These are phyloP conservation scores for Mylabris phalerata DNA, from an alignment of 1,140 invertebrate species.

Conservation along the genomic window DNA sequence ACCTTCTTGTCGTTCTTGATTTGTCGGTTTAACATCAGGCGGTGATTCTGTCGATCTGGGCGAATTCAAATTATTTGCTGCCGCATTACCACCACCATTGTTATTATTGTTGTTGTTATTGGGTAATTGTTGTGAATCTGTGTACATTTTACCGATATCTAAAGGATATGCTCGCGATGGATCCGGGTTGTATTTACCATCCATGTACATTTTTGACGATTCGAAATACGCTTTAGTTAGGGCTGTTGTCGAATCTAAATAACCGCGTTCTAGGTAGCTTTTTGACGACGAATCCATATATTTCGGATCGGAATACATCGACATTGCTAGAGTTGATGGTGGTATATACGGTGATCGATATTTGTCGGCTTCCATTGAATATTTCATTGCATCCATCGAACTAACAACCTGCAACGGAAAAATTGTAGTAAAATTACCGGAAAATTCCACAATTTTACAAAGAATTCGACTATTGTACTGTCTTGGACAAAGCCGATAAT, in stretches of 20 bases:
- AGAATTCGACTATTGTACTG: too few relatives aligned
- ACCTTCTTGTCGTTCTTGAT: constrained; percentile 48
- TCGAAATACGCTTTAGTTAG: constrained; percentile 73
- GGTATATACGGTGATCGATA: constrained; percentile 64
- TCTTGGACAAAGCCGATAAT: constrained; percentile 18
- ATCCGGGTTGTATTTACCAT: constrained; percentile 50
- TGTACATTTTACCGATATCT: constrained; percentile 65
- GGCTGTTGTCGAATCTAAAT: constrained; percentile 57
- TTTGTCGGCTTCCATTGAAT: constrained; percentile 68
- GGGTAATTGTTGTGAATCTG: constrained; percentile 34
- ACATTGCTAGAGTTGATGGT: constrained; percentile 53
- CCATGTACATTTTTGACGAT: constrained; percentile 70
- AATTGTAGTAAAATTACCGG: background rate
- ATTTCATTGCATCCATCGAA: constrained; percentile 72
- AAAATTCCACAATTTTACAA: too few relatives aligned
- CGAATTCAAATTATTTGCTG: constrained; percentile 38
- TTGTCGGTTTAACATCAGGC: constrained; percentile 46
- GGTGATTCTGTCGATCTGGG: constrained; percentile 58
- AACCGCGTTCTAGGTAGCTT: constrained; percentile 60
- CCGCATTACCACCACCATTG: constrained; percentile 34
- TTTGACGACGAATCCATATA: constrained; percentile 55
- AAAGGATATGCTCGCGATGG: constrained; percentile 43
- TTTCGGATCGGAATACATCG: constrained; percentile 63
- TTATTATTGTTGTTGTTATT: constrained; percentile 30
- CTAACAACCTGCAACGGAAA: constrained; percentile 54